These are phyloP conservation scores for Pogonophryne albipinna DNA, from an alignment of 2,797 vertebrate species.

Conservation along the genomic window DNA sequence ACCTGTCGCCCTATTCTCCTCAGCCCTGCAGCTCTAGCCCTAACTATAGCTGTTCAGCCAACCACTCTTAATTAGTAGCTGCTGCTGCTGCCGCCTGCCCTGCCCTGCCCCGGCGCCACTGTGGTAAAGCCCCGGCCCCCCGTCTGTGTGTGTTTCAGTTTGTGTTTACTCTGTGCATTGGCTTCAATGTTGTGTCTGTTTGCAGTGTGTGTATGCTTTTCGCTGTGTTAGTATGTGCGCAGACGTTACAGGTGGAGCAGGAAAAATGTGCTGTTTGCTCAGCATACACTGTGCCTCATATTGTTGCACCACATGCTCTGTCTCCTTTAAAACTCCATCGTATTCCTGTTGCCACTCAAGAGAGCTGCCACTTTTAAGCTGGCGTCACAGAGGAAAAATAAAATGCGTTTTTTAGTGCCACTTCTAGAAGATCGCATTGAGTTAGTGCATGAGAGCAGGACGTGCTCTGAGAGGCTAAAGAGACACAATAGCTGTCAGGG, in stretches of 20 bases:
- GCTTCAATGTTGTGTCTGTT: conserved; percentile 23
- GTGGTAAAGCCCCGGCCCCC: conserved; percentile 76
- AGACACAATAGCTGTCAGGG: conserved; percentile 26
- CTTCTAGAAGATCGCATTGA: conserved; percentile 23
- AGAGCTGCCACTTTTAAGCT: conserved; percentile 38
- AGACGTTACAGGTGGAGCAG: conserved; percentile 36
- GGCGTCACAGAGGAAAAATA: conserved; percentile 35
- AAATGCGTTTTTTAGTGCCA: conserved; percentile 34
- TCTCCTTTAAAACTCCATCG: conserved; percentile 32
- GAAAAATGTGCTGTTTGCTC: conserved; percentile 9
- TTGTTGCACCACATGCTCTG: conserved; percentile 14
- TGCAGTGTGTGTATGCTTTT: background rate
- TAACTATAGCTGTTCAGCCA: conserved; percentile 78
- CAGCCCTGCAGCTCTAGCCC: conserved; percentile 71
- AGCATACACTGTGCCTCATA: conserved; percentile 23
- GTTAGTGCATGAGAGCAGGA: conserved; percentile 21
- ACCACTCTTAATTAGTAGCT: conserved; percentile 82
- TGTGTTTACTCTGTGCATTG: conserved; percentile 54
- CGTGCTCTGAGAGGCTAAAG: conserved; percentile 34
- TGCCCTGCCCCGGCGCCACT: conserved; percentile 79
- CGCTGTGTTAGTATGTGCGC: background rate
- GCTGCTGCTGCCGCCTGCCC: conserved; percentile 71
- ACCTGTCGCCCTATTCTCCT: conserved; percentile 75
- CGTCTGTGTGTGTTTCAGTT: conserved; percentile 48
- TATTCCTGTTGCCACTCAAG: conserved; percentile 22